These are phyloP conservation scores for Heliconius ethilla DNA, from an alignment of 2,888 invertebrate genomes.

Conservation along the genomic window DNA sequence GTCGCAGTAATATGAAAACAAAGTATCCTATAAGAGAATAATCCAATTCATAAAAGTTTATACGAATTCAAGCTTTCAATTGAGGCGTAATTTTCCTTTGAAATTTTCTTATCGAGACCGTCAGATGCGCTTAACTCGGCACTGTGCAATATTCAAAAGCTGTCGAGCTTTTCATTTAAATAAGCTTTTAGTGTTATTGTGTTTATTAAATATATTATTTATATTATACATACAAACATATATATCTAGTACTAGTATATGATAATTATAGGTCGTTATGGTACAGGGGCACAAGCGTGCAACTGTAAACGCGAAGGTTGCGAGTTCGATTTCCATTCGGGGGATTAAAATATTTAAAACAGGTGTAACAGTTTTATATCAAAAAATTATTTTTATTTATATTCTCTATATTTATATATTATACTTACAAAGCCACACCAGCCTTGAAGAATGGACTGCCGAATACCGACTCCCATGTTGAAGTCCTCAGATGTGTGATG, in stretches of 20 bases:
- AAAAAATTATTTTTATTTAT: neutral
- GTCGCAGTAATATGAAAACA: neutral
- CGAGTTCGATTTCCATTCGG: neutral
- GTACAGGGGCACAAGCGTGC: neutral
- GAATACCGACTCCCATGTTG: conserved; percentile 91
- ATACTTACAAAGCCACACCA: conserved; percentile 91
- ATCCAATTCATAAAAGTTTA: conserved; percentile 10
- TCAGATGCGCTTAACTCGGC: conserved; percentile 24
- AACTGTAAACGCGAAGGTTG: neutral
- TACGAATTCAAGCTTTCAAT: neutral
- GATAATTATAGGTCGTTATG: neutral
- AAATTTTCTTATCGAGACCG: neutral
- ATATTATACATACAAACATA: neutral
- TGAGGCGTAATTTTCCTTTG: neutral
- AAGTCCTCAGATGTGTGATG: conserved; percentile 96
- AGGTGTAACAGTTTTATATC: too few relatives aligned
- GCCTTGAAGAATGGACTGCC: conserved; percentile 90
- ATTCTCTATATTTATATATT: neutral
- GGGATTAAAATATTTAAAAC: neutral
- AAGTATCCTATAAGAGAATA: neutral
- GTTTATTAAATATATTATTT: neutral
- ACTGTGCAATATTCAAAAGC: conserved; percentile 9
- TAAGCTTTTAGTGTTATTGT: conserved; percentile 4
- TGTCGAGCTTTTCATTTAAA: conserved; percentile 12
- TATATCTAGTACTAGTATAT: too few relatives aligned